These are phyloP conservation scores for Sciurus carolinensis DNA, from an alignment of 2,797 vertebrate genomes.

Conservation along the genomic window DNA sequence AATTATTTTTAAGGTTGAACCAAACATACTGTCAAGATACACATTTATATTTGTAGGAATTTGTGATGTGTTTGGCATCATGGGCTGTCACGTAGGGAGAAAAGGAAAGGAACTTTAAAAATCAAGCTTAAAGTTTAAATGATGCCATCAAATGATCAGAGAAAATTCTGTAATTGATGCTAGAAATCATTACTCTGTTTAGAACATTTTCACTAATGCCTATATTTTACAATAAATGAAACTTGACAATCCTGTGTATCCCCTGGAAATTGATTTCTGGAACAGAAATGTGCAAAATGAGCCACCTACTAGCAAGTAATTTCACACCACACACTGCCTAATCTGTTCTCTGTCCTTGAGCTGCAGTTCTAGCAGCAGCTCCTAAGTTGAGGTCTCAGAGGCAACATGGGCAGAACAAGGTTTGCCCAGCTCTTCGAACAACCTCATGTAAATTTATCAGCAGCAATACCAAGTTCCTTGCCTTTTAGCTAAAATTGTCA, in stretches of 20 bases:
- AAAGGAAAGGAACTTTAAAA: not conserved
- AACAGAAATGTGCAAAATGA: not conserved
- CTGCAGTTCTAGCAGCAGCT: not conserved
- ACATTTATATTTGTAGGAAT: not conserved
- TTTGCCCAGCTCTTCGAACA: not conserved
- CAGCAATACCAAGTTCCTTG: not conserved
- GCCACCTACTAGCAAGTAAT: not conserved
- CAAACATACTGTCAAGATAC: not conserved
- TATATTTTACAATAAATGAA: not conserved
- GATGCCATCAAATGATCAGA: not conserved
- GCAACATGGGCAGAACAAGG: not conserved
- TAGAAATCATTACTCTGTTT: not conserved
- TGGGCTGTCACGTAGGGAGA: not conserved
- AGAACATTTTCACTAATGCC: not conserved
- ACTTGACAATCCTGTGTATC: not conserved
- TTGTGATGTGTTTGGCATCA: not conserved
- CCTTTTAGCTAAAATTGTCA: not conserved
- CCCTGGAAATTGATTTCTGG: not conserved
- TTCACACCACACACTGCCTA: not conserved
- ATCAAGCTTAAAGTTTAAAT: slow-evolving; percentile 30
- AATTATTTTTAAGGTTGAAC: slow-evolving; percentile 50
- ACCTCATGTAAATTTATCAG: not conserved
- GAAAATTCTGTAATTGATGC: not conserved
- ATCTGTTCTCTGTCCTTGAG: not conserved
- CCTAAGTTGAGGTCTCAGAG: not conserved